Evolutionary conservation across 53 echinoderm and acorn worm genomes (phyloP).

Genomic region (Zoroaster sp.): DNA sequence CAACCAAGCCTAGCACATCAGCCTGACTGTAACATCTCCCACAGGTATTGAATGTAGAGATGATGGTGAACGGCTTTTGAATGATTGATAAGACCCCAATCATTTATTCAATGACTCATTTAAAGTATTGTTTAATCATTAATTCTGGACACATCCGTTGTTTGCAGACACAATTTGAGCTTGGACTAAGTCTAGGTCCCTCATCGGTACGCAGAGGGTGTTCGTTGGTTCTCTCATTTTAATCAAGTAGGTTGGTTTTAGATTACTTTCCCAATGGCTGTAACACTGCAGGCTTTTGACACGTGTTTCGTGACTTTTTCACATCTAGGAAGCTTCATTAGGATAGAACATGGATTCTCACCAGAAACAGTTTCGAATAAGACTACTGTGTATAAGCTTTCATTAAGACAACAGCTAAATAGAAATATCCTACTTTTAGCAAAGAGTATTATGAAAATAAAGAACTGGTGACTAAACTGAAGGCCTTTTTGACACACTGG

Average conservation of each 20-base stretch:
- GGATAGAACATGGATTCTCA: too few species aligned
- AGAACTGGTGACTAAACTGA: too few species aligned
- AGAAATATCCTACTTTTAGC: too few species aligned
- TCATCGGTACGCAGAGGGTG: not conserved
- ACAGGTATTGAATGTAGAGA: not conserved
- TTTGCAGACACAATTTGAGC: conserved; percentile 59
- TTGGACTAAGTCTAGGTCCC: not conserved
- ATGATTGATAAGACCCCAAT: conserved; percentile 36
- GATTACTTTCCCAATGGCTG: conserved; percentile 32
- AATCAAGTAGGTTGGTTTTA: conserved; percentile 45
- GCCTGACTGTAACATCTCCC: conserved; percentile 44
- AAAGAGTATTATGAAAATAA: too few species aligned
- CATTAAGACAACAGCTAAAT: too few species aligned
- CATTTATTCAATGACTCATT: conserved; percentile 57
- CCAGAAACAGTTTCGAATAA: too few species aligned
- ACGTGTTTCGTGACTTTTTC: conserved; percentile 47
- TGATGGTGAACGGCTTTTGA: conserved; percentile 17
- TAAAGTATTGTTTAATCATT: conserved; percentile 65
- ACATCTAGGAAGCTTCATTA: conserved; percentile 19
- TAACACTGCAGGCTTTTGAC: not conserved
- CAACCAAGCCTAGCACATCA: conserved; percentile 31
- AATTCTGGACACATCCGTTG: conserved; percentile 59
- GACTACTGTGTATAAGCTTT: too few species aligned
- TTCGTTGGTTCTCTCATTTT: not conserved
- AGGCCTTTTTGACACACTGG: too few species aligned